Evolutionary conservation across 2,797 vertebrate genomes (phyloP).

Genomic region (Falco peregrinus): DNA sequence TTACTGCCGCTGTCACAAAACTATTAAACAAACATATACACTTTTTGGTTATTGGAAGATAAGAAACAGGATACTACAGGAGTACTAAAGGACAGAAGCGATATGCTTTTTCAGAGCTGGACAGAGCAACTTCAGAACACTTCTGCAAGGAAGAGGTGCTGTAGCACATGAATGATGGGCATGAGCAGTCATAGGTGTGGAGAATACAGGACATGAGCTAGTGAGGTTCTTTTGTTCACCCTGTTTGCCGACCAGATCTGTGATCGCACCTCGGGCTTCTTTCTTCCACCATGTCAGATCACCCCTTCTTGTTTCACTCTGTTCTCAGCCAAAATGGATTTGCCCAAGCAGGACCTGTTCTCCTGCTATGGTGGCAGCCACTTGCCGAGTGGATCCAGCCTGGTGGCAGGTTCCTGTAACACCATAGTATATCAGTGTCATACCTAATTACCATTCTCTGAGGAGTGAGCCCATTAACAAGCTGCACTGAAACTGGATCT

Average conservation of each 20-base stretch:
- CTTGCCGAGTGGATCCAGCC: neutral
- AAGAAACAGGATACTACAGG: neutral
- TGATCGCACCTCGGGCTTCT: neutral
- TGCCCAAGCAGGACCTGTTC: neutral
- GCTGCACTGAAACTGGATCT: conserved; percentile 68
- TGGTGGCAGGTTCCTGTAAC: conserved; percentile 31
- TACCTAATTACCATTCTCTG: conserved; percentile 62
- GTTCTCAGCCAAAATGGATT: neutral
- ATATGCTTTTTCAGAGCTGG: neutral
- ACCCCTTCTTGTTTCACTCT: neutral
- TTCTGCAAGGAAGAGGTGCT: neutral
- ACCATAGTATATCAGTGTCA: conserved; percentile 61
- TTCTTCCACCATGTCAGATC: neutral
- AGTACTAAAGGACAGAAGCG: neutral
- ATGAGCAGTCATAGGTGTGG: neutral
- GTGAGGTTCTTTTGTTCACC: neutral
- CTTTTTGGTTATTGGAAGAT: neutral
- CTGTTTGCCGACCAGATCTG: neutral
- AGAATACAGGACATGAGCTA: neutral
- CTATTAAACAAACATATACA: neutral
- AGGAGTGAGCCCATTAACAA: conserved; percentile 76
- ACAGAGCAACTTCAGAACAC: neutral
- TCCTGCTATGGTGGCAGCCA: neutral
- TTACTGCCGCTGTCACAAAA: neutral
- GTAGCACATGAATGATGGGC: neutral